A percentile compares a stretch with the other conserved stretches of the same genome.
Evolutionary conservation across 2,888 invertebrate genomes (phyloP).

Genomic region (Drosophila neotestacea): DNA sequence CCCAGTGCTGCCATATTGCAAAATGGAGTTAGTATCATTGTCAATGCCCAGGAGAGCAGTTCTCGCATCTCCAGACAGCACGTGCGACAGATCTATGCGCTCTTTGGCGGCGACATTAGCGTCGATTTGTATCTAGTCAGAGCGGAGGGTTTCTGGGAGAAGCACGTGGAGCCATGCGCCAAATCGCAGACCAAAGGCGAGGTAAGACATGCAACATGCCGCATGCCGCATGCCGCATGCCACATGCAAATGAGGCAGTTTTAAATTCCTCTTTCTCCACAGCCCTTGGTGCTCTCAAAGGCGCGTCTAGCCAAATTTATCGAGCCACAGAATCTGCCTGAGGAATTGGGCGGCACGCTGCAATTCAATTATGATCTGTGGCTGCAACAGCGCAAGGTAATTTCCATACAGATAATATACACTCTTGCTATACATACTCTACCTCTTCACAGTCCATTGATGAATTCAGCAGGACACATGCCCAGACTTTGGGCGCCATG

Average conservation of each 20-base stretch:
- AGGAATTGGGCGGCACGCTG: conserved; percentile 90
- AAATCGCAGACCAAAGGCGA: conserved; percentile 88
- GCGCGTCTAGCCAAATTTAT: conserved; percentile 89
- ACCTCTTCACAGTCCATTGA: conserved; percentile 87
- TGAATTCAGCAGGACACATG: conserved; percentile 88
- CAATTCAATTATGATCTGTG: conserved; percentile 90
- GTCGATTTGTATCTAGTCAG: conserved; percentile 88
- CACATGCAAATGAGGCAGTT: conserved; percentile 4
- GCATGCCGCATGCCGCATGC: neutral
- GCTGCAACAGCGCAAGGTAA: conserved; percentile 91
- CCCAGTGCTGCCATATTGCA: conserved; percentile 79
- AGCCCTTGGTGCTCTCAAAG: conserved; percentile 90
- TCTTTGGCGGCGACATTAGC: conserved; percentile 86
- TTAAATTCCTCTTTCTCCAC: conserved; percentile 45
- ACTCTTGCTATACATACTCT: neutral
- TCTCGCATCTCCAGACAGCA: conserved; percentile 88
- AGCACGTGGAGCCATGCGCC: conserved; percentile 90
- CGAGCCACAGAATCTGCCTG: conserved; percentile 89
- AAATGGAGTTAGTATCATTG: conserved; percentile 87
- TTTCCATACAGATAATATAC: conserved; percentile 47
- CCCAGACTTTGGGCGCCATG: conserved; percentile 87
- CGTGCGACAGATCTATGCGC: conserved; percentile 87
- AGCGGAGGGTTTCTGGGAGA: conserved; percentile 91
- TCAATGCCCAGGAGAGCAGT: conserved; percentile 88
- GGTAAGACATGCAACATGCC: conserved; percentile 67